Percentiles rank a stretch among this genome's conserved stretches.
phyloP scores from a whole-genome alignment of 2,888 invertebrate species.

The Cheilosia vulpina region DNA sequence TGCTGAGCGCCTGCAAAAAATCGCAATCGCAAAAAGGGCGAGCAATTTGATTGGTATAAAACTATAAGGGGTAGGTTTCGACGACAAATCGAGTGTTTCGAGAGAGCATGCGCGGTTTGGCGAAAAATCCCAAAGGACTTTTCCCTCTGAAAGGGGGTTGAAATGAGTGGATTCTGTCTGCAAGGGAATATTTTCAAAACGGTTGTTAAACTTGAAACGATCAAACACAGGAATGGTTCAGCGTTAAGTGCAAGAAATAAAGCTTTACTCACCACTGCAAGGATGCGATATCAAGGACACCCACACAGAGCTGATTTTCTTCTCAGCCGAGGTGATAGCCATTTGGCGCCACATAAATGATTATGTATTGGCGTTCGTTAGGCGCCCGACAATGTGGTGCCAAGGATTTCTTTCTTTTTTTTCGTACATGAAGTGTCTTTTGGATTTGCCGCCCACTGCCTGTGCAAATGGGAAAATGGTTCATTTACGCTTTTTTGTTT shows the following conservation, averaged over 20 bases:
- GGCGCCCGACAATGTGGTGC: conserved; percentile 74
- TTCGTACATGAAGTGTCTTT: conserved; percentile 45
- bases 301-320: conserved; percentile 5
- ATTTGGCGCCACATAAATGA: conserved; percentile 71
- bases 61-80: conserved; percentile 58
- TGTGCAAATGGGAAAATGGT: conserved; percentile 41
- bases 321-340: conserved; percentile 54
- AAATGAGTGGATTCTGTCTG: neutral
- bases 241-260: conserved; percentile 5
- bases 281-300: conserved; percentile 51
- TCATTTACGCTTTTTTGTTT: conserved; percentile 50
- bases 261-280: conserved; percentile 27
- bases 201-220: conserved; percentile 42
- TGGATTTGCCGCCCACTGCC: conserved; percentile 53
- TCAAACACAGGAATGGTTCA: conserved; percentile 34
- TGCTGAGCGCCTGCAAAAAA: conserved; percentile 30
- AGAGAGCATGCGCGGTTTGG: conserved; percentile 64
- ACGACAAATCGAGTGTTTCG: conserved; percentile 9
- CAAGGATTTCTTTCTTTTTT: conserved; percentile 41
- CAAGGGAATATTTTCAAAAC: conserved; percentile 40
- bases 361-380: conserved; percentile 50
- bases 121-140: conserved; percentile 6
- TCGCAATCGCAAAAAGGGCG: conserved; percentile 36
- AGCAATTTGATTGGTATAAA: conserved; percentile 62
- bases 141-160: neutral